Conservation (phyloP, 2,113 vertebrate genomes). For the Ardeotis arabs region DNA sequence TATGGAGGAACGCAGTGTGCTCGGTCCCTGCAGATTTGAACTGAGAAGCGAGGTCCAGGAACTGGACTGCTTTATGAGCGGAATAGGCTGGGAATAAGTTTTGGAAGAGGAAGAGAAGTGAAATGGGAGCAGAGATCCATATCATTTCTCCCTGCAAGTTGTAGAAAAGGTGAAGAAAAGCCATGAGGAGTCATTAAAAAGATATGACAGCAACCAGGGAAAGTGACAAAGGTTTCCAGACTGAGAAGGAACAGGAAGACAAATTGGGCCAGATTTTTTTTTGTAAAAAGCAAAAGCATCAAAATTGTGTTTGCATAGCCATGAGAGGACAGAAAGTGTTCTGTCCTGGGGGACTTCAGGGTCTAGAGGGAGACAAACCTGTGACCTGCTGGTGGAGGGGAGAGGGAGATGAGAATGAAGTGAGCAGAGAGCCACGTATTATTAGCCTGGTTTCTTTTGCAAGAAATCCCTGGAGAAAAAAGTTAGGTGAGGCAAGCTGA, state of each 20-base stretch:
- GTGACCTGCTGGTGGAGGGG: background rate
- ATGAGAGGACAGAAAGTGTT: background rate
- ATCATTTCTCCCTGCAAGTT: background rate
- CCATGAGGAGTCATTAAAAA: constrained; percentile 13
- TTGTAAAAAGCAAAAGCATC: background rate
- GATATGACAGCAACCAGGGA: background rate
- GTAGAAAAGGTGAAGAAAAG: constrained; percentile 16
- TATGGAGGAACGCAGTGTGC: background rate
- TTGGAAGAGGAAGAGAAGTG: background rate
- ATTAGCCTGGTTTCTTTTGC: background rate
- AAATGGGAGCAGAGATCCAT: background rate
- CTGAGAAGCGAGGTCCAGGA: background rate
- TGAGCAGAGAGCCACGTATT: background rate
- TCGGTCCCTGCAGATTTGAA: constrained; percentile 19
- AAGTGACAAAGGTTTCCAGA: background rate
- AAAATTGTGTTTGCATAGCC: background rate
- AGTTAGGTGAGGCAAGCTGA: background rate
- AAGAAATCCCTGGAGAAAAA: background rate
- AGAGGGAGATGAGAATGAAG: background rate
- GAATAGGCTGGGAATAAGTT: background rate
- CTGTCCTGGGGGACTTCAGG: background rate
- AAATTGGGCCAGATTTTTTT: background rate
- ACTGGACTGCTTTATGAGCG: background rate
- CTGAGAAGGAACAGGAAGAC: background rate
- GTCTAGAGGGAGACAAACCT: background rate